Evolutionary conservation across 1,140 invertebrate genomes (phyloP).

Genomic region (honey bee (Apis mellifera)): Amel_HAv3.1 CM009931.2:13611001-13611500

Average conservation of each 20-base stretch:
- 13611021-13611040: conserved; percentile 28
- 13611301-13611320: conserved; percentile 34
- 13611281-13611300: neutral
- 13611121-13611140: neutral
- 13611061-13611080: neutral
- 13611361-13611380: conserved; percentile 54
- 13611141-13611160: too few species aligned
- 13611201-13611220: conserved; percentile 33
- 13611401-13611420: conserved; percentile 22
- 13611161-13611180: conserved; percentile 24
- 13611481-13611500: conserved; percentile 30
- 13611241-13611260: conserved; percentile 16
- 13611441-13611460: neutral
- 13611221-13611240: conserved; percentile 39
- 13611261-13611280: neutral
- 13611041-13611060: neutral
- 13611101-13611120: conserved; percentile 55
- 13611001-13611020: conserved; percentile 8
- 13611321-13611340: conserved; percentile 10
- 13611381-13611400: conserved; percentile 38
- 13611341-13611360: conserved; percentile 44
- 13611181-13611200: conserved; percentile 15
- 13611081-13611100: conserved; percentile 8
- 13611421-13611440: conserved; percentile 30
- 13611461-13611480: neutral